Base-by-base conservation (phyloP, 92 coral and sea anemone species). In the Plumapathes pennacea region DNA sequence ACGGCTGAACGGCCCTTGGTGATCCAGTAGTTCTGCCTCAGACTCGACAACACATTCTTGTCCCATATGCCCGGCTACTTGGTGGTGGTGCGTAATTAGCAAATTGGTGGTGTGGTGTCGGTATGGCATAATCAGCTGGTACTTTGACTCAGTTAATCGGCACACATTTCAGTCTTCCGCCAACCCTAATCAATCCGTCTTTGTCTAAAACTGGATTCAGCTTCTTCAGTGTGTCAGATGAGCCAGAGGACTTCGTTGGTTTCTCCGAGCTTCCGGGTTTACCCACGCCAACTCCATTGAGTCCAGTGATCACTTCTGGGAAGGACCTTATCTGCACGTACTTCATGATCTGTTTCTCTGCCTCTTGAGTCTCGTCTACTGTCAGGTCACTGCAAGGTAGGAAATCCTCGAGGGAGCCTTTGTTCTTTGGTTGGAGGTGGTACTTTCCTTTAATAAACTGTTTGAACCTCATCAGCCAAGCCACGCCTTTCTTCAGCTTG, bases 1-100 rank as follows among this genome's bases (percentile, higher is more conserved):
- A 75, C 82, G 10, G 74, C 62, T 2, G 74, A 41, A 32, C 48
- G 34, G 42, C 81, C 74, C 44, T 74, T 53, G 40, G 57, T 15
- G 32, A 75, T 47, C 76, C 82, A 75, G 33, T 45, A 75, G 29
- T 21, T 55, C 17, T 48, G 49, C 28, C 82, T 49, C 21, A 75
- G 32, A 47, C 57, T 36, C 0, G 76, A 31, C 41, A 75, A 32
- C 10, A 55, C 82, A 50, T 42, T 46, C 60, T 17, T 65, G 57
- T 3, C 82, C 68, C 13, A 57, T 51, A 31, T 74, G 82, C 6
- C 75, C 82, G 28, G 38, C 57, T 6, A 54, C 43, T 47, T 75
- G 30, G 23, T 75, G 82, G 18, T 25, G 31, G 12, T 46, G 22
- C 29, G 32, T 46, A 27, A 75, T 56, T 9, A 75, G 38, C 53